Conservation (phyloP, 2,888 invertebrate genomes). For the Xestia xanthographa region DNA sequence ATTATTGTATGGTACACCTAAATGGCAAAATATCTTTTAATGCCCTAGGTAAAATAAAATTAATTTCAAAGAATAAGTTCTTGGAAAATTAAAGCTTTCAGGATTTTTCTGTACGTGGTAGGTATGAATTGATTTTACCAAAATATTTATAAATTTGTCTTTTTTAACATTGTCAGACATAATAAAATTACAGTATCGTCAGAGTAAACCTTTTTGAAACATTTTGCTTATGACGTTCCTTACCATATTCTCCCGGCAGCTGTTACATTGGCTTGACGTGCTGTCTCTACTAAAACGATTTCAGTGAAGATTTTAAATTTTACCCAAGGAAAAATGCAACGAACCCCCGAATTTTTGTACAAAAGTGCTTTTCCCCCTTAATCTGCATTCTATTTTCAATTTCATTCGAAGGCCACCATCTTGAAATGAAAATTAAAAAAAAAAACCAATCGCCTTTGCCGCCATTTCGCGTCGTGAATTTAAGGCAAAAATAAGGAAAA, state of each 20-base stretch:
- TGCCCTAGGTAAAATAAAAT: too few species aligned
- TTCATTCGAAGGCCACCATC: constrained; percentile 1
- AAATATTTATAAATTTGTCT: background rate
- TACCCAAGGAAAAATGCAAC: background rate
- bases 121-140: background rate
- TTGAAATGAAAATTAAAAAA: background rate
- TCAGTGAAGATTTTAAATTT: background rate
- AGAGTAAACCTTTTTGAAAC: background rate
- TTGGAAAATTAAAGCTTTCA: background rate
- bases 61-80: background rate
- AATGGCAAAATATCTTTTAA: too few species aligned
- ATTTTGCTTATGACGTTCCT: background rate
- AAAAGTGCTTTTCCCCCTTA: background rate
- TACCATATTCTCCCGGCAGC: constrained; percentile 1
- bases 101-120: background rate
- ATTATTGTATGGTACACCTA: too few species aligned
- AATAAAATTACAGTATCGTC: background rate
- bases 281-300: constrained; percentile 2
- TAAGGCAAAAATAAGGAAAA: constrained; percentile 28
- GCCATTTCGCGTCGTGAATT: background rate
- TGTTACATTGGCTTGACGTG: background rate
- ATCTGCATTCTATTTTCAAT: constrained; percentile 11
- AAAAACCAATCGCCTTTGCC: constrained; percentile 22
- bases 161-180: background rate
- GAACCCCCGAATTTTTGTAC: background rate